These are phyloP conservation scores for Nemoura dubitans DNA, from an alignment of 2,888 invertebrate species.

Conservation along the genomic window DNA sequence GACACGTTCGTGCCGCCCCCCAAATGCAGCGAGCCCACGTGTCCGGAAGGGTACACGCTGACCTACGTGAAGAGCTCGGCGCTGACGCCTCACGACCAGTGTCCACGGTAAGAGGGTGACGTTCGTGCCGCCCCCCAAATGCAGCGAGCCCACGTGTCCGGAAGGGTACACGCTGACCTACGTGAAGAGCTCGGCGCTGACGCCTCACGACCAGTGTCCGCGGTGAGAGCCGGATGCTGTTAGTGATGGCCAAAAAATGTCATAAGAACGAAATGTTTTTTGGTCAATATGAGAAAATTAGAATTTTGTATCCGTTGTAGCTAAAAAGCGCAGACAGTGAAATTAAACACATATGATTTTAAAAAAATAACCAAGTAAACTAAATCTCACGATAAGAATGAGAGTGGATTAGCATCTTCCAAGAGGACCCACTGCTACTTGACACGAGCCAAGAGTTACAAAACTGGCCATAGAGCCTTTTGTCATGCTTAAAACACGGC, in stretches of 20 bases:
- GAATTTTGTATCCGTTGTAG: no score
- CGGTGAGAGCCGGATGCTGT: not conserved
- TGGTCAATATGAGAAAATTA: no score
- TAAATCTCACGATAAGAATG: no score
- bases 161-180: conserved; percentile 49
- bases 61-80: conserved; percentile 39
- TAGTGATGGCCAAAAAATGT: not conserved
- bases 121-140: not conserved
- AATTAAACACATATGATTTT: no score
- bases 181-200: conserved; percentile 35
- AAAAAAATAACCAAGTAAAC: no score
- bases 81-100: not conserved
- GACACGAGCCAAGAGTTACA: no score
- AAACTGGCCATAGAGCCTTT: no score
- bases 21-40: conserved; percentile 46
- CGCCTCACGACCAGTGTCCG: not conserved
- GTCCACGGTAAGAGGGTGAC: not conserved
- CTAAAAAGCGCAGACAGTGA: no score
- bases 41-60: conserved; percentile 51
- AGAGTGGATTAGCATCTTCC: no score
- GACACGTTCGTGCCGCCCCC: not conserved
- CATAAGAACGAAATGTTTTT: no score
- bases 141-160: conserved; percentile 49
- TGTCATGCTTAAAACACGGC: no score
- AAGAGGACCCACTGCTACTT: no score